These are phyloP conservation scores for Meloidogyne hapla DNA, from an alignment of 1,140 invertebrate species.

Conservation along the genomic window DNA sequence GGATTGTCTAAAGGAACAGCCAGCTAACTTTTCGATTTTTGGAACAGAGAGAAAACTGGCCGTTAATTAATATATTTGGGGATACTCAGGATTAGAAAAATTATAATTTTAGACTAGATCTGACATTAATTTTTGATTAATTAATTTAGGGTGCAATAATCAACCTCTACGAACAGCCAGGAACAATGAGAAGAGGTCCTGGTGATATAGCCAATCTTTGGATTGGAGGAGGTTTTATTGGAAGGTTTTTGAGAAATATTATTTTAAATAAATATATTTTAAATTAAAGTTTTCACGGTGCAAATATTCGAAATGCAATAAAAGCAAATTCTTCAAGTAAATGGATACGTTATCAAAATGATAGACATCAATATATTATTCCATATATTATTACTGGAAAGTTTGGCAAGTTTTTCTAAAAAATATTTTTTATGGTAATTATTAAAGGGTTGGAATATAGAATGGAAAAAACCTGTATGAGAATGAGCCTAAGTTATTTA, in stretches of 20 bases:
- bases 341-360: slow-evolving; percentile 34
- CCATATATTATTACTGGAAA: slow-evolving; percentile 40
- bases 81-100: no score
- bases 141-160: slow-evolving; percentile 28
- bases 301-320: slow-evolving; percentile 35
- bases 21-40: no score
- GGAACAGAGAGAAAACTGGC: no score
- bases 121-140: no score
- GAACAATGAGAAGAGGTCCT: slow-evolving; percentile 22
- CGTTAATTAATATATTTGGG: no score
- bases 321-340: slow-evolving; percentile 34
- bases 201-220: slow-evolving; percentile 40
- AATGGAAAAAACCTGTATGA: no score
- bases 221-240: slow-evolving; percentile 11
- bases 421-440: no score
- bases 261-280: background rate
- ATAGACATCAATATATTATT: slow-evolving; percentile 32
- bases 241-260: background rate
- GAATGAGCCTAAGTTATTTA: no score
- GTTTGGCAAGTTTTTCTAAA: slow-evolving; percentile 32
- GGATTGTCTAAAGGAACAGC: no score
- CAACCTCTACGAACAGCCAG: slow-evolving; percentile 31
- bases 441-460: no score
- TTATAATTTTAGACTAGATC: no score
- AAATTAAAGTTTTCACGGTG: background rate